A percentile compares a stretch with the other conserved stretches of the same genome.
Evolutionary conservation across 2,888 invertebrate genomes (phyloP).

Genomic region (Pterobdella sp.): DNA sequence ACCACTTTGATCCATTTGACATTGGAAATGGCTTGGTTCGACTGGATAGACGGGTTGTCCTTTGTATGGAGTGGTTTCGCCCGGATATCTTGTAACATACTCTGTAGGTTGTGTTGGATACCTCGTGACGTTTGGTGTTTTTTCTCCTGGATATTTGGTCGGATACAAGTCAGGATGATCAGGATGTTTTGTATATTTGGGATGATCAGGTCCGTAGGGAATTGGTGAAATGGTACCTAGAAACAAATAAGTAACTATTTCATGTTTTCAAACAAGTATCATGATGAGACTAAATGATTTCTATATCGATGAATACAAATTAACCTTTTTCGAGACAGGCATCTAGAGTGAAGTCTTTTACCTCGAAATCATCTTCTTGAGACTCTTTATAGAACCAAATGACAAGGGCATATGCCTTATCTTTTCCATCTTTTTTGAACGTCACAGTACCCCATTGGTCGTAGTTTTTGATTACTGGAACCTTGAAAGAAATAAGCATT

Average conservation of each 20-base stretch:
- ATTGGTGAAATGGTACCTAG: background rate
- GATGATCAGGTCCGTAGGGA: background rate
- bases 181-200: background rate
- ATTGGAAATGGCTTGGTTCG: conserved; percentile 5
- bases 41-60: background rate
- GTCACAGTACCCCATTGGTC: background rate
- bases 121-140: background rate
- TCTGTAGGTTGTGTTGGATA: background rate
- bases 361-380: background rate
- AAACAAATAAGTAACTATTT: background rate
- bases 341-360: conserved; percentile 21
- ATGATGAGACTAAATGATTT: no score
- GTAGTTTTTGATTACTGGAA: background rate
- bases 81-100: background rate
- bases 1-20: background rate
- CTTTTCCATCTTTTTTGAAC: background rate
- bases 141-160: background rate
- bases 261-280: background rate
- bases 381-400: background rate
- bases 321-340: conserved; percentile 17
- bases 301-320: no score
- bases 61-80: background rate
- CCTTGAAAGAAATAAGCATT: background rate
- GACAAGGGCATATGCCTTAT: background rate
- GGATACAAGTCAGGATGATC: background rate